Evolutionary conservation across 2,113 vertebrate genomes (phyloP).

Genomic region (Acrocephalus arundinaceus): DNA sequence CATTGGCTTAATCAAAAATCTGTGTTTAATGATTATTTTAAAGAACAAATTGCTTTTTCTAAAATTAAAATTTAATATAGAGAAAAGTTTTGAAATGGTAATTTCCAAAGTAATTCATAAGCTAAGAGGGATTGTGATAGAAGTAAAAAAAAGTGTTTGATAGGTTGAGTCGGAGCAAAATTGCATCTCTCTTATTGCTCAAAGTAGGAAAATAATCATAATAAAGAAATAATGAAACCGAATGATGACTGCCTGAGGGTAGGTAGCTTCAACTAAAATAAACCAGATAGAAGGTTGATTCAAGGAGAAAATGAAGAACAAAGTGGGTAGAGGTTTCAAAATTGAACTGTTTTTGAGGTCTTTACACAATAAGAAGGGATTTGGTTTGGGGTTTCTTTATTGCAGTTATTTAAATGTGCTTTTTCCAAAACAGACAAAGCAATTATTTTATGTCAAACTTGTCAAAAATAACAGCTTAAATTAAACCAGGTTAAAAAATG

Average conservation of each 20-base stretch:
- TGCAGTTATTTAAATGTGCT: not conserved
- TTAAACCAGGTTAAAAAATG: not conserved
- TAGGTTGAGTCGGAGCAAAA: not conserved
- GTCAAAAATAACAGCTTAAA: not conserved
- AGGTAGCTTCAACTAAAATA: not conserved
- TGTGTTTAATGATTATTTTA: not conserved
- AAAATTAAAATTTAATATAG: not conserved
- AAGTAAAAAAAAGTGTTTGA: not conserved
- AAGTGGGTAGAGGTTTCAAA: not conserved
- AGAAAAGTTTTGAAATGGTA: not conserved
- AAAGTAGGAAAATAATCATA: not conserved
- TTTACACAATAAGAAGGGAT: not conserved
- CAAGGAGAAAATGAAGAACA: not conserved
- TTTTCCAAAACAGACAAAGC: not conserved
- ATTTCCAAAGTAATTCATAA: not conserved
- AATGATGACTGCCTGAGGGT: not conserved
- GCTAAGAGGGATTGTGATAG: not conserved
- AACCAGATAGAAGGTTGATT: not conserved
- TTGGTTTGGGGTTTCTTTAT: not conserved
- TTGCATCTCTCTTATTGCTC: not conserved
- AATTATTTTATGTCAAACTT: not conserved
- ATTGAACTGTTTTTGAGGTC: not conserved
- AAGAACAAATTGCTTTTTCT: conserved; percentile 5
- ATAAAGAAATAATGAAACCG: not conserved
- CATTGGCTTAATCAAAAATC: not conserved